Conservation (phyloP, 2,797 vertebrate species). For the Microctenopoma steveboyesi region DNA sequence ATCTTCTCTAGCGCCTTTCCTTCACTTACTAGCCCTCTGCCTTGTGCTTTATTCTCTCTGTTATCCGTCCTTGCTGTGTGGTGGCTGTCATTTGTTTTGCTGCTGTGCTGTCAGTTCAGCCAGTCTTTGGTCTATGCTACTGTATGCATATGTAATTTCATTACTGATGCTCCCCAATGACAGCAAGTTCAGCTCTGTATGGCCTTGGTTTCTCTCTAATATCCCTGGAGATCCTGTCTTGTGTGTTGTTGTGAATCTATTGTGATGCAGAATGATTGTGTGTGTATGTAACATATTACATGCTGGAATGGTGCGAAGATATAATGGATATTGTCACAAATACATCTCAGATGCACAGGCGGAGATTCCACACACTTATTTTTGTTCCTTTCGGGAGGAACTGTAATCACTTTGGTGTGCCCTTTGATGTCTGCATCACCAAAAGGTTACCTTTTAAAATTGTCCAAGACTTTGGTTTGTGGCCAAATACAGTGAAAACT, state of each 20-base stretch:
- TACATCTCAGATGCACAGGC: not conserved
- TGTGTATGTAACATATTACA: constrained; percentile 5
- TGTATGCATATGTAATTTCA: constrained; percentile 76
- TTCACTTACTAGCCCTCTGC: constrained; percentile 9
- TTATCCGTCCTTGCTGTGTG: constrained; percentile 39
- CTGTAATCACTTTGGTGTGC: too few relatives aligned
- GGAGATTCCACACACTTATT: not conserved
- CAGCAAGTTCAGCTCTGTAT: constrained; percentile 62
- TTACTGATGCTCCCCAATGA: constrained; percentile 69
- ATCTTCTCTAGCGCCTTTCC: constrained; percentile 27
- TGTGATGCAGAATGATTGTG: constrained; percentile 43
- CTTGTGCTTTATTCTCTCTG: constrained; percentile 31
- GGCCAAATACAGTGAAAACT: too few relatives aligned
- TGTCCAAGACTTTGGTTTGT: too few relatives aligned
- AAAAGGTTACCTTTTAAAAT: too few relatives aligned
- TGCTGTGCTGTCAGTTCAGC: constrained; percentile 59
- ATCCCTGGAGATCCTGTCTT: constrained; percentile 63
- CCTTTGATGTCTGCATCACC: too few relatives aligned
- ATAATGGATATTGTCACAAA: not conserved
- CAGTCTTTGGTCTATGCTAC: constrained; percentile 60
- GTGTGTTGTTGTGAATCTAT: constrained; percentile 15
- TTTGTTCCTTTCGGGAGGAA: too few relatives aligned
- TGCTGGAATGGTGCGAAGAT: not conserved
- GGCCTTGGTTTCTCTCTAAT: constrained; percentile 58
- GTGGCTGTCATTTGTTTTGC: constrained; percentile 56